A percentile compares a stretch with the other conserved stretches of the same genome.
These are phyloP conservation scores for Drosophila antonietae DNA, from an alignment of 2,888 invertebrate species.

Conservation along the genomic window DNA sequence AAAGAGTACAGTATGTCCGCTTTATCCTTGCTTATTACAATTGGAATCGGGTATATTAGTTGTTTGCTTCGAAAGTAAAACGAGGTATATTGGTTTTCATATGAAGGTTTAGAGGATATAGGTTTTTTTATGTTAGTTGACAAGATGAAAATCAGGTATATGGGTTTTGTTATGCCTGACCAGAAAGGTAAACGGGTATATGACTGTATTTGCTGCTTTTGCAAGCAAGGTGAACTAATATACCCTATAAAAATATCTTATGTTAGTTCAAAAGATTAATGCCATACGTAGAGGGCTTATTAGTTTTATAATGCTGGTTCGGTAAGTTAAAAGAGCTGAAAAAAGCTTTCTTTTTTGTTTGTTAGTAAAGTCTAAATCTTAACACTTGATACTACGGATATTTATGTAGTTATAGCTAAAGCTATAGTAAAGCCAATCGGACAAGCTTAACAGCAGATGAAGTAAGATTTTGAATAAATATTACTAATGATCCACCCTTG, in stretches of 20 bases:
- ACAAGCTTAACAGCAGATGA: not conserved
- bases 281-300: not conserved
- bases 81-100: slow-evolving; percentile 6
- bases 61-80: not conserved
- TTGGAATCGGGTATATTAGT: not conserved
- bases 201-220: not conserved
- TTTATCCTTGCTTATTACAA: not conserved
- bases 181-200: not conserved
- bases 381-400: not conserved
- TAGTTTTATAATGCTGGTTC: not conserved
- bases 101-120: not conserved
- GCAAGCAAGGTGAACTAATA: not conserved
- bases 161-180: not conserved
- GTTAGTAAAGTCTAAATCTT: too few relatives aligned
- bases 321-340: not conserved
- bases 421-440: not conserved
- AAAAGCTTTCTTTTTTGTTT: not conserved
- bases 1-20: not conserved
- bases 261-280: too few relatives aligned
- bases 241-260: too few relatives aligned
- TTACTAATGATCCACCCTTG: not conserved
- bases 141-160: not conserved
- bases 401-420: not conserved
- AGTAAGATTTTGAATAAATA: not conserved
- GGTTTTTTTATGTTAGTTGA: not conserved